These are phyloP conservation scores for Ethmia dodecea DNA, from an alignment of 2,888 invertebrate species.

Conservation along the genomic window DNA sequence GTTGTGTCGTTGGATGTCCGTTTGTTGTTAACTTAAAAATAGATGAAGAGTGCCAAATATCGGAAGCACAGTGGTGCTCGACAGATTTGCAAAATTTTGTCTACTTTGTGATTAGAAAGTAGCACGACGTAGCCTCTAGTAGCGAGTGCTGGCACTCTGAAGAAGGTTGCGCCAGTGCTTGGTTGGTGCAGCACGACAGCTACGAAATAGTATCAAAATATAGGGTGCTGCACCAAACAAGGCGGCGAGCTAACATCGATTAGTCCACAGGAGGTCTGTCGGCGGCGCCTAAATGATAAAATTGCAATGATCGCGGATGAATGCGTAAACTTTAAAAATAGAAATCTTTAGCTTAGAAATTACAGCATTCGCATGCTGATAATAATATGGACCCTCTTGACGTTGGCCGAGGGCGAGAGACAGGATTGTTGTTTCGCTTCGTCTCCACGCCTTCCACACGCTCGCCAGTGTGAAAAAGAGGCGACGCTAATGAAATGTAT, in stretches of 20 bases:
- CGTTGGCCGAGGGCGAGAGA: too few relatives aligned
- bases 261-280: slow-evolving; percentile 46
- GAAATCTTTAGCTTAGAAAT: slow-evolving; percentile 26
- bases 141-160: slow-evolving; percentile 42
- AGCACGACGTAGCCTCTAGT: slow-evolving; percentile 45
- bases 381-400: too few relatives aligned
- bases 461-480: too few relatives aligned
- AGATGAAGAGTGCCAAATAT: slow-evolving; percentile 70
- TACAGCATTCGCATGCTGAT: slow-evolving; percentile 54
- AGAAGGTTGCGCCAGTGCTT: slow-evolving; percentile 37
- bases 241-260: slow-evolving; percentile 55
- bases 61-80: slow-evolving; percentile 72
- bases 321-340: slow-evolving; percentile 29
- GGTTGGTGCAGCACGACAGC: slow-evolving; percentile 29
- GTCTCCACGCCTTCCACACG: too few relatives aligned
- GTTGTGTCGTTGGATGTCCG: slow-evolving; percentile 31
- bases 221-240: slow-evolving; percentile 36
- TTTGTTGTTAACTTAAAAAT: slow-evolving; percentile 46
- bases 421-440: too few relatives aligned
- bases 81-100: slow-evolving; percentile 63
- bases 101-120: slow-evolving; percentile 57
- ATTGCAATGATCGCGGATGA: slow-evolving; percentile 51
- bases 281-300: slow-evolving; percentile 74
- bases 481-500: too few relatives aligned
- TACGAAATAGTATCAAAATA: slow-evolving; percentile 10